These are phyloP conservation scores for Malurus melanocephalus DNA, from an alignment of 2,113 vertebrate genomes.

Conservation along the genomic window DNA sequence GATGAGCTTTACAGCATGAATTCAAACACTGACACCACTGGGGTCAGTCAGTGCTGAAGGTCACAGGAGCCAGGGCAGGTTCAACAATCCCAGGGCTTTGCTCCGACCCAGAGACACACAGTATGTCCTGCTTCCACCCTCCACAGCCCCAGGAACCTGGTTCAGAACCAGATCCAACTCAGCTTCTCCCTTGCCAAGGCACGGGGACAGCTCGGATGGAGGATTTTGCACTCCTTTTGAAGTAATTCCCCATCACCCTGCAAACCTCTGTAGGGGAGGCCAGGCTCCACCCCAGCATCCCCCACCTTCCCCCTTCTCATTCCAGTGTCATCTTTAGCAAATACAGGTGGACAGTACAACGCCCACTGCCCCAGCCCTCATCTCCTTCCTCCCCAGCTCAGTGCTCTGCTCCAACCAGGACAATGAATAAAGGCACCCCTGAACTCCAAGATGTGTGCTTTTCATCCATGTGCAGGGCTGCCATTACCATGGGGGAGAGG, in stretches of 20 bases:
- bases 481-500: not conserved
- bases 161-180: not conserved
- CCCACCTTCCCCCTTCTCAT: not conserved
- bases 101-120: not conserved
- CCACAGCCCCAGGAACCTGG: not conserved
- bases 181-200: not conserved
- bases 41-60: not conserved
- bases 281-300: not conserved
- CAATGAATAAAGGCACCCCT: not conserved
- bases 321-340: not conserved
- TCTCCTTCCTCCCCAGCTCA: not conserved
- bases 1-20: not conserved
- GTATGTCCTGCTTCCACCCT: not conserved
- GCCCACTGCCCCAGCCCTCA: not conserved
- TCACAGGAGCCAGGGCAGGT: not conserved
- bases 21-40: not conserved
- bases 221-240: accelerated
- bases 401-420: not conserved
- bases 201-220: accelerated
- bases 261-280: not conserved
- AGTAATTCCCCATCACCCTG: not conserved
- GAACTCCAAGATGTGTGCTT: not conserved
- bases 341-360: accelerated
- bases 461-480: not conserved
- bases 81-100: not conserved